Evolutionary conservation across 1,140 invertebrate species (phyloP).

Genomic region (Sipha flava): DNA sequence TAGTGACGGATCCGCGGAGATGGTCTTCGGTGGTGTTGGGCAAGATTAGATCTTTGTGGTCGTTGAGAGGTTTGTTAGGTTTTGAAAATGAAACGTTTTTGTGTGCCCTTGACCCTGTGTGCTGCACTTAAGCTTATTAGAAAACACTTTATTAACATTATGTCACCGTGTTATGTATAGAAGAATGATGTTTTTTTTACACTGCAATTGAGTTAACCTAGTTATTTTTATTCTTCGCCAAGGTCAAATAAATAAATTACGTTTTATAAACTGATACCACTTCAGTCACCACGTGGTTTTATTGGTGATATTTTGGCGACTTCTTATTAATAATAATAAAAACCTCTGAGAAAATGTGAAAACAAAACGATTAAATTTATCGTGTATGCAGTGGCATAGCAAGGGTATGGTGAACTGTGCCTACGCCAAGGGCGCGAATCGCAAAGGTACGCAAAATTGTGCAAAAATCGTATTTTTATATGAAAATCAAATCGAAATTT

Average conservation of each 20-base stretch:
- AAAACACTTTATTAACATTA: constrained; percentile 3
- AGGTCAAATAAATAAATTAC: neutral
- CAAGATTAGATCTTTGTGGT: constrained; percentile 79
- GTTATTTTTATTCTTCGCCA: neutral
- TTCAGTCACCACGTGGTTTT: neutral
- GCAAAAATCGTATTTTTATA: no score
- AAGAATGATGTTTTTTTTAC: neutral
- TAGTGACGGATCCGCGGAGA: constrained; percentile 46
- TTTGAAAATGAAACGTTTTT: constrained; percentile 59
- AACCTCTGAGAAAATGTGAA: neutral
- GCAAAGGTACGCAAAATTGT: no score
- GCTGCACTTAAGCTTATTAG: neutral
- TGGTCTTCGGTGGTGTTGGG: constrained; percentile 70
- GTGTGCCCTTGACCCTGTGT: neutral
- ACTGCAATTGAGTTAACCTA: neutral
- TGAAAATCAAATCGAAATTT: no score
- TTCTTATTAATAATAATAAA: neutral
- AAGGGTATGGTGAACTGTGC: no score
- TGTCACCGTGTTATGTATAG: neutral
- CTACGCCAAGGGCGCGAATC: no score
- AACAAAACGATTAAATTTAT: neutral
- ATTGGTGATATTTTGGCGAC: neutral
- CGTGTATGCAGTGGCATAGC: no score
- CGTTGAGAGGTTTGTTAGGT: constrained; percentile 51
- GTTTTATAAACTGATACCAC: neutral